Percentiles rank a stretch among this genome's conserved stretches.
Conservation (phyloP, 2,113 vertebrate species). For the Megaceryle maxima region DNA sequence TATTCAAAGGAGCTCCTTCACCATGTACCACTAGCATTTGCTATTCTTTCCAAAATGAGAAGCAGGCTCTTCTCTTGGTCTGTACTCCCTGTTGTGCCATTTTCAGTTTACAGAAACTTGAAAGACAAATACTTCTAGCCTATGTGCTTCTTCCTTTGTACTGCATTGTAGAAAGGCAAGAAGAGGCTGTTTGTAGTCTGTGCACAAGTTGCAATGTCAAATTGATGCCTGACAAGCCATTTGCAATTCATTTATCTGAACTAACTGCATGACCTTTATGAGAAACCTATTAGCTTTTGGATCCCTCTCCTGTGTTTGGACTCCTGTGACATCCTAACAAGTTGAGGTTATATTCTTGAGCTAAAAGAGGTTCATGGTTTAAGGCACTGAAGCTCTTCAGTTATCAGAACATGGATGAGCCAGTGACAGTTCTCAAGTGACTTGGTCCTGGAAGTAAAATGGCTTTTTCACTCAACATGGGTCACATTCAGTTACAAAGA, state of each 20-base stretch:
- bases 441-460: background rate
- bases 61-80: background rate
- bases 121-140: background rate
- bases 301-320: background rate
- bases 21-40: background rate
- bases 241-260: background rate
- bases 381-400: background rate
- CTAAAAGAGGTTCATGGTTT: background rate
- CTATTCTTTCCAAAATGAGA: background rate
- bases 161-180: background rate
- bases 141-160: background rate
- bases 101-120: background rate
- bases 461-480: background rate
- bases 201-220: background rate
- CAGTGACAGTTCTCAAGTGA: accelerated
- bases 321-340: background rate
- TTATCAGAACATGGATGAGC: background rate
- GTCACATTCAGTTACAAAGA: background rate
- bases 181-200: background rate
- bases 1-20: background rate
- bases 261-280: background rate
- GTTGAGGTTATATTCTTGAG: background rate
- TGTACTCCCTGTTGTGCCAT: background rate
- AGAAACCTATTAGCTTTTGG: background rate
- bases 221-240: background rate